phyloP scores from a whole-genome alignment of 2,888 invertebrate species.

The Actias luna region DNA sequence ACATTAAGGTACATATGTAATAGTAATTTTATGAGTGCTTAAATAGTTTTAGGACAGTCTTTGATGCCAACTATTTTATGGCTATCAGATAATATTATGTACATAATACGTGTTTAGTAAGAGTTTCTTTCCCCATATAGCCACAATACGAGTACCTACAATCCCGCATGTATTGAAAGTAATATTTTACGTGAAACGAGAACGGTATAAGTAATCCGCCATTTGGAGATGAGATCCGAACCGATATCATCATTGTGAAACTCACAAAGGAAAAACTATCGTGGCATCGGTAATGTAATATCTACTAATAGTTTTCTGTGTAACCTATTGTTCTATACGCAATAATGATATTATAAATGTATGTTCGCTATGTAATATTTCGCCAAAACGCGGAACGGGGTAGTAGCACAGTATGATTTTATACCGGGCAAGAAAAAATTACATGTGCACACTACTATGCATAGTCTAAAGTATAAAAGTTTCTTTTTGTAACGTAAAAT shows the following conservation, averaged over 20 bases:
- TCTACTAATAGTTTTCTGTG: conserved; percentile 6
- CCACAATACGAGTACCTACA: conserved; percentile 23
- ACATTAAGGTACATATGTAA: background rate
- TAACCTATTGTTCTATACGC: no score
- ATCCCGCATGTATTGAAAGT: conserved; percentile 34
- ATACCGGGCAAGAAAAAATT: no score
- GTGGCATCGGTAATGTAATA: conserved; percentile 10
- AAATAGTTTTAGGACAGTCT: background rate
- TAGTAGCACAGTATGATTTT: no score
- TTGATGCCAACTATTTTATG: background rate
- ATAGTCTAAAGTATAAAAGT: no score
- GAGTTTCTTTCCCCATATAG: conserved; percentile 15
- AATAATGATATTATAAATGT: no score
- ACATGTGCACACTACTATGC: no score
- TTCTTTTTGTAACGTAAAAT: no score
- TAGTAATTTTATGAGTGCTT: background rate
- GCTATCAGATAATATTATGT: background rate
- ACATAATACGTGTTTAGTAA: conserved; percentile 5
- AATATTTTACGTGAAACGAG: conserved; percentile 49
- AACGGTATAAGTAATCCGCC: conserved; percentile 50
- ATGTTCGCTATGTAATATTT: no score
- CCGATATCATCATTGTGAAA: conserved; percentile 49
- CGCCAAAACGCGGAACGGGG: no score
- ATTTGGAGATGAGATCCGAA: conserved; percentile 56
- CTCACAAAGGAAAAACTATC: conserved; percentile 44